A percentile compares a stretch with the other conserved stretches of the same genome.
Conservation (phyloP, 2,888 invertebrate genomes). For the Drosophila melanosoma region DNA sequence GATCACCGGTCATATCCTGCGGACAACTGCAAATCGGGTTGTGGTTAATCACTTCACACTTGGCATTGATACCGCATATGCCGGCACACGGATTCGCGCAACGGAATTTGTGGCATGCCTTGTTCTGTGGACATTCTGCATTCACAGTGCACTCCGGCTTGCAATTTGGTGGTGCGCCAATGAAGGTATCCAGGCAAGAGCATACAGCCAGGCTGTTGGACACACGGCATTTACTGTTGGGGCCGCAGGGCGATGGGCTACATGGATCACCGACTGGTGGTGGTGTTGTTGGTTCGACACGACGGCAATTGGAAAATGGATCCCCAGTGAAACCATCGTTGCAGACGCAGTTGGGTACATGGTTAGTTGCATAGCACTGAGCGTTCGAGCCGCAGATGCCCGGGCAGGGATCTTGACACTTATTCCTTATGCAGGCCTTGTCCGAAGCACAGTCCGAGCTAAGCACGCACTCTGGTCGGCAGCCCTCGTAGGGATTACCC, state of each 20-base stretch:
- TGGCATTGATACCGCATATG: constrained; percentile 91
- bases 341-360: constrained; percentile 94
- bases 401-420: constrained; percentile 94
- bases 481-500: constrained; percentile 94
- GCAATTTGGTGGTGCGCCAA: constrained; percentile 92
- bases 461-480: constrained; percentile 94
- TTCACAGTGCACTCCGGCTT: constrained; percentile 93
- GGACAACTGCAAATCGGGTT: constrained; percentile 93
- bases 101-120: constrained; percentile 92
- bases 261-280: constrained; percentile 86
- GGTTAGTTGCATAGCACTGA: constrained; percentile 93
- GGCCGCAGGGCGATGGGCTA: constrained; percentile 92
- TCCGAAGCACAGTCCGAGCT: constrained; percentile 94
- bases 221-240: constrained; percentile 91
- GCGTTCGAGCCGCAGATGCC: constrained; percentile 94
- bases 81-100: constrained; percentile 93
- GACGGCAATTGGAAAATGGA: constrained; percentile 88
- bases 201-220: constrained; percentile 91
- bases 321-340: constrained; percentile 90
- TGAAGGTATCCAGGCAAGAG: constrained; percentile 90
- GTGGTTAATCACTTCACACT: constrained; percentile 92
- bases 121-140: constrained; percentile 91
- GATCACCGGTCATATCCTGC: constrained; percentile 91
- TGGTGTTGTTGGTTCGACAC: constrained; percentile 70
- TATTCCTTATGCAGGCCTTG: constrained; percentile 92